Evolutionary conservation across 2,113 vertebrate species (phyloP), one percentile per base, ranked within the genome.

Genomic region (Casuarius casuarius): DNA sequence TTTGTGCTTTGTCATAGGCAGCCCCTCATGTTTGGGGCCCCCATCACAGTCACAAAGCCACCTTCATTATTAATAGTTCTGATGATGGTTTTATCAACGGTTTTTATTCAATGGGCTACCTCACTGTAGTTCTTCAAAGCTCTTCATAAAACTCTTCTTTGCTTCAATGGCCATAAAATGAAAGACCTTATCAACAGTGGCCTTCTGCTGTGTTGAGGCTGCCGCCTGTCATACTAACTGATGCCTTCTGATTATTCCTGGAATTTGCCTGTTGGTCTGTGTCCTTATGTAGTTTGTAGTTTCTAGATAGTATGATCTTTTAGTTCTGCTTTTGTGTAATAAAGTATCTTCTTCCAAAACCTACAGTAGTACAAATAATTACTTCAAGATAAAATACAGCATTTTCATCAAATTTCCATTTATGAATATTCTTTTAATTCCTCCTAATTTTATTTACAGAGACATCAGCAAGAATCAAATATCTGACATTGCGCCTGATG

Each of bases 401-500:
- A 7, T 5, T 93, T 82, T 49, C 54, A 33, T 86, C 58, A 70
- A 20, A 33, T 61, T 78, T 26, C 26, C 63, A n/a, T 90, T 94
- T 63, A 59, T n/a, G 28, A 67, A 42, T 42, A 12, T 49, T 65
- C 58, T 90, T 94, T 71, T 26, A 85, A 82, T 86, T 40, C 54
- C 87, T 54, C 15, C 28, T 59, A 59, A 59, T 92, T 95, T 28
- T 95, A 51, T 97, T 98, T 97, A 62, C 98, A 99, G 99, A 98
- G 99, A 99, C 98, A 98, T 99, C 98, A 99, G 99, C 98, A 99
- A 99, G 98, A 99, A 99, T 98, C 99, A 99, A 97, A 99, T 99
- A 97, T 99, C 99, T 28, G 99, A 99, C 97, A 98, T 99, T 40
- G 99, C 99, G 1, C 98, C 99, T 7, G 99, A 99, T 85, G 99